Evolutionary conservation across 64 coral and sea anemone genomes (phyloP), one percentile per base, ranked within the genome.

Genomic region (Stichodactyla helianthus): DNA sequence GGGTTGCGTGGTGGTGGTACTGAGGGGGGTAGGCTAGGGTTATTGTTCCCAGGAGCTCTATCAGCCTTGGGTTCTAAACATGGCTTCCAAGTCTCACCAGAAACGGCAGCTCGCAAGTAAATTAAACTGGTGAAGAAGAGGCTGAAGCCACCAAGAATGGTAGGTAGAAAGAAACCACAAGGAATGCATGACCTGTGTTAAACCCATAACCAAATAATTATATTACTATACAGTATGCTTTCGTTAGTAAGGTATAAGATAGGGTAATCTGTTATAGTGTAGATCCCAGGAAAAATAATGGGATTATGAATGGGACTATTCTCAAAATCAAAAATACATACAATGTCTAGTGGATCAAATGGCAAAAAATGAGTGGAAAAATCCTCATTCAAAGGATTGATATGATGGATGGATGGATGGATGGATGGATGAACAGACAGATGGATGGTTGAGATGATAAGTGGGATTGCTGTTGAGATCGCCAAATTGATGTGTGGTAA

Each of bases 41-140:
- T 84, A 10, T 35, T 89, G 17, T 59, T 82, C 7, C 44, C 27
- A 10, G 59, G 31, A 10, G 15, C 15, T 22, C 53, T 81, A n/a
- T 52, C 83, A 28, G 95, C 12, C 57, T 92, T 89, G 6, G 82
- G 26, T 3, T 87, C 85, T 7, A 87, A 23, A 56, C 93, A 95
- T 31, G 96, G 96, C 78, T 98, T 94, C 96, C 96, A 98, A 54
- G 87, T 94, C 54, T 98, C 96, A 15, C 96, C 96, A 59, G 96
- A 89, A 52, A 98, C 77, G 52, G 93, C 96, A 35, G 96, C 96
- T 87, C 93, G 87, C n/a, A 98, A 87, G 82, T 98, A 98, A 83
- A 98, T 98, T 51, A 98, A 83, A 82, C 96, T 98, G 85, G 96
- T 94, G 53, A 98, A 92, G 50, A 94, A 86, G 80, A 98, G 82